Conservation (phyloP, 2,888 invertebrate genomes). For the Ditula angustiorana region DNA sequence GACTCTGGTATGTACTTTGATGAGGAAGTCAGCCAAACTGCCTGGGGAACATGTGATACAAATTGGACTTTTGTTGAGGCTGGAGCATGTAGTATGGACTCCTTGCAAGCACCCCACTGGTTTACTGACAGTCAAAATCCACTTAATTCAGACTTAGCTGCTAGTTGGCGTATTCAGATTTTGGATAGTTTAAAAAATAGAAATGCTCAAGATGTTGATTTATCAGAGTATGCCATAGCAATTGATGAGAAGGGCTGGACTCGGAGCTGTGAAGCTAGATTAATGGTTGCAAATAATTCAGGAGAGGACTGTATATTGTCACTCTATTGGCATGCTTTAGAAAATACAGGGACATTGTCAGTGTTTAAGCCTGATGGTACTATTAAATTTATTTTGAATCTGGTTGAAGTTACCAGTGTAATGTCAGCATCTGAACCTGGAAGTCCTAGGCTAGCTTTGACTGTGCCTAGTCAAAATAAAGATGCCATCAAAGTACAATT, state of each 20-base stretch:
- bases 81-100: slow-evolving; percentile 92
- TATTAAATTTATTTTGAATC: slow-evolving; percentile 89
- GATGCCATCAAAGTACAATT: slow-evolving; percentile 91
- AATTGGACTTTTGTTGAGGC: slow-evolving; percentile 93
- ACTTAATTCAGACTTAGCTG: slow-evolving; percentile 87
- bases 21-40: slow-evolving; percentile 90
- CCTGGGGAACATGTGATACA: slow-evolving; percentile 93
- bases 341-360: slow-evolving; percentile 90
- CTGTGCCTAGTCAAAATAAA: slow-evolving; percentile 87
- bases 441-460: slow-evolving; percentile 90
- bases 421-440: slow-evolving; percentile 93
- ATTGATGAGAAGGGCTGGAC: slow-evolving; percentile 95
- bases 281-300: slow-evolving; percentile 81
- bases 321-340: slow-evolving; percentile 91
- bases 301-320: slow-evolving; percentile 92
- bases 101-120: slow-evolving; percentile 92
- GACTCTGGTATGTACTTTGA: slow-evolving; percentile 93
- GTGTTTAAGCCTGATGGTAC: slow-evolving; percentile 92
- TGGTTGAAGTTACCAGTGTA: slow-evolving; percentile 92
- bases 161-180: slow-evolving; percentile 91
- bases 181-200: slow-evolving; percentile 88
- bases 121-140: slow-evolving; percentile 87
- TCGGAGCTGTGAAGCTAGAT: slow-evolving; percentile 92
- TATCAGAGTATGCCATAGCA: slow-evolving; percentile 89
- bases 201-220: slow-evolving; percentile 78